Base-by-base conservation (phyloP, 2,888 invertebrate species). In the Drosophila borealis region DNA sequence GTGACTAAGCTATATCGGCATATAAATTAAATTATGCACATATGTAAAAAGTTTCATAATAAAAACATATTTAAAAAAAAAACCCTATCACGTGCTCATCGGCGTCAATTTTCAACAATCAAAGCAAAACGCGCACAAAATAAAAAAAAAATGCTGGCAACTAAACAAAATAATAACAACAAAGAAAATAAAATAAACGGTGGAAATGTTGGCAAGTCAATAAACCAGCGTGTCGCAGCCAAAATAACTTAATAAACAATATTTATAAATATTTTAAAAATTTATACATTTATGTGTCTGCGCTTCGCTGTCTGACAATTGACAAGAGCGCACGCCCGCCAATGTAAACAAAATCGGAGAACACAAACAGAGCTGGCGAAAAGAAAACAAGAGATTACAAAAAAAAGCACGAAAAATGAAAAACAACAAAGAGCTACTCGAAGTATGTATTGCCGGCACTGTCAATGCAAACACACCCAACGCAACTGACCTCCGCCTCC, bases 381-480 rank as follows among this genome's bases (percentile, higher is more conserved):
- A 50, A 19, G 45, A 61, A 57, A 59, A 64, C 51, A 51, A 72
- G 49, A 48, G 51, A 36, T 57, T 45, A 19, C 17, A 53, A 49
- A 55, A 33, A 33, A 36, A n/a, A 45, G 8, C 25, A 25, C 25
- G 25, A 59, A 39, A 42, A 25, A 13, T 39, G 36, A 39, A 45
- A 46, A 46, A 51, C 11, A 36, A 33, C 53, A 36, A 50, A 50
- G 29, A n/a, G 42, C 17, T 36, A 17, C 48, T 36, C 53, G 17
- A 70, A 33, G 55, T 57, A 56, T 37, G 49, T 50, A 37, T 68
- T 74, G 74, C 37, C 50, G 71, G 55, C 70, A 57, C 62, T 60
- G 63, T 57, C 54, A 72, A 63, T 68, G 68, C 78, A 75, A 78
- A 74, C 75, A 75, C 68, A 68, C 74, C 56, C 67, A 74, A 45